Conservation (phyloP, 2,113 vertebrate genomes). For the Hymenochirus boettgeri region DNA sequence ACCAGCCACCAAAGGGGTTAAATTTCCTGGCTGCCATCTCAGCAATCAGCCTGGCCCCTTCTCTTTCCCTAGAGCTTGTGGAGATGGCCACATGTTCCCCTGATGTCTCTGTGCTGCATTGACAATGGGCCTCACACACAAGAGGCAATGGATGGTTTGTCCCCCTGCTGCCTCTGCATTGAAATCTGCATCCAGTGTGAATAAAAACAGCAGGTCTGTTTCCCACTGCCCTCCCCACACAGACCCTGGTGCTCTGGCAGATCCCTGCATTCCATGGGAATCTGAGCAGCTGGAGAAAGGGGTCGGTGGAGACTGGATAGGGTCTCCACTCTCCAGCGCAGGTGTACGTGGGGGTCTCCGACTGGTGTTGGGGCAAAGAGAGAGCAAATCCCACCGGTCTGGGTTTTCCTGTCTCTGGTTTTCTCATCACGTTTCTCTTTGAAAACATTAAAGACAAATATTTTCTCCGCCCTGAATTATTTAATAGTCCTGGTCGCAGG, state of each 20-base stretch:
- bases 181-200: slow-evolving; percentile 15
- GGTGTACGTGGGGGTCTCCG: not conserved
- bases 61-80: slow-evolving; percentile 12
- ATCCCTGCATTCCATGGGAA: slow-evolving; percentile 29
- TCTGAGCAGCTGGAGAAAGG: slow-evolving; percentile 20
- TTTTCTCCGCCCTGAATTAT: too few species aligned
- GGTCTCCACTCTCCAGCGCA: not conserved
- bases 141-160: slow-evolving; percentile 7
- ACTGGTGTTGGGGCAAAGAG: not conserved
- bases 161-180: slow-evolving; percentile 32
- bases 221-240: slow-evolving; percentile 16
- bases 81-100: slow-evolving; percentile 34
- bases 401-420: too few species aligned
- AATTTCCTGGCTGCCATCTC: not conserved
- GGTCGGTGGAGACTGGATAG: not conserved
- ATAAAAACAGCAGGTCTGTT: slow-evolving; percentile 29
- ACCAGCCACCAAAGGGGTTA: too few species aligned
- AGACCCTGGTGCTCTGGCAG: not conserved
- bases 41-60: not conserved
- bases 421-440: too few species aligned
- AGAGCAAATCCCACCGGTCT: too few species aligned
- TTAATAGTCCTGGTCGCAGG: too few species aligned
- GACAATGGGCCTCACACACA: slow-evolving; percentile 30
- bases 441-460: too few species aligned
- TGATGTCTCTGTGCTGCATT: not conserved